phyloP scores from a whole-genome alignment of 1,140 invertebrate species.

The Neodiprion virginianus region DNA sequence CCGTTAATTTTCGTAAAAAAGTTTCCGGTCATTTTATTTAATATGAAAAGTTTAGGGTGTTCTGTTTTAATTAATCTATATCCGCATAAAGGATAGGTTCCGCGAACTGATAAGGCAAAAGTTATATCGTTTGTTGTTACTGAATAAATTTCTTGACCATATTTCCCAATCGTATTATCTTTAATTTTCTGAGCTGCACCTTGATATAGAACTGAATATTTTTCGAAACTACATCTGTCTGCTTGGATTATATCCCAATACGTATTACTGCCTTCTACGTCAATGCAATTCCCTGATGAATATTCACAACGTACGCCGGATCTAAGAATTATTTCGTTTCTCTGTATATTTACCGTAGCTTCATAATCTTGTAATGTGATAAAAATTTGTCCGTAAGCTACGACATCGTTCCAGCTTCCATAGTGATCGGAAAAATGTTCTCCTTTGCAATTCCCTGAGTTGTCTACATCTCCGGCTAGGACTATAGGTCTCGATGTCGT shows the following conservation, averaged over 20 bases:
- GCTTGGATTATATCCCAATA: not conserved
- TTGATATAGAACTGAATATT: not conserved
- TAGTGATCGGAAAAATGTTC: not conserved
- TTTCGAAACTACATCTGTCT: not conserved
- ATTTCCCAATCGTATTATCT: not conserved
- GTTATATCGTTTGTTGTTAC: not conserved
- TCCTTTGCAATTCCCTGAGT: not conserved
- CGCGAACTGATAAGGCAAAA: not conserved
- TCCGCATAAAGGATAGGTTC: not conserved
- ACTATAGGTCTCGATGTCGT: not conserved
- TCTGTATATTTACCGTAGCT: not conserved
- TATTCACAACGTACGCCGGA: not conserved
- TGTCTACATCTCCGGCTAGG: not conserved
- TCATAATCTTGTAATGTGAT: not conserved
- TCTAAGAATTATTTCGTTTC: not conserved
- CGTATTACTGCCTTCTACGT: not conserved
- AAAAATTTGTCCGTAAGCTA: not conserved
- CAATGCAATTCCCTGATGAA: too few relatives aligned
- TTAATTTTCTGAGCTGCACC: not conserved
- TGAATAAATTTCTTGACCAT: not conserved
- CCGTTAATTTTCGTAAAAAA: not conserved
- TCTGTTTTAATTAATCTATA: not conserved
- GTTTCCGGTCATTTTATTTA: not conserved
- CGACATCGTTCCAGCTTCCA: not conserved
- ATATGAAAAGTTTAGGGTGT: not conserved